Base-by-base conservation (phyloP, 1,140 invertebrate genomes). In the Calliopsis andreniformis region DNA sequence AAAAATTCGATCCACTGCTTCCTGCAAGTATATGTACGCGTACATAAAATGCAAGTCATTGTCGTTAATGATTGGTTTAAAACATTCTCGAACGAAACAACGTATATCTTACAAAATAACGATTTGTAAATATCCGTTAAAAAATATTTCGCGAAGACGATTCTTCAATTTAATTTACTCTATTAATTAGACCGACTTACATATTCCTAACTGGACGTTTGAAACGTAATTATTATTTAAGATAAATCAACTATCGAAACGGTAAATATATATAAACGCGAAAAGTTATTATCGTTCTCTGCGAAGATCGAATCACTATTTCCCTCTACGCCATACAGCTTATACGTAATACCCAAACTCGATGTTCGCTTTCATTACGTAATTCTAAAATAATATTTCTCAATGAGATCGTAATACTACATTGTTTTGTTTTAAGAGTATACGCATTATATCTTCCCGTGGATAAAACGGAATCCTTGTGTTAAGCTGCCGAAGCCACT, bases 361-460 rank as follows among this genome's bases (percentile, higher is more conserved):
- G 76, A 84, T 81, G 80, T 79, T 62, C 53, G 51, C 51, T 56
- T 39, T 47, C 35, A 39, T 81, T 80, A n/a, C n/a, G n/a, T n/a
- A 86, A 85, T 59, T 75, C 75, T 86, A 81, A 87, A 87, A 79
- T 70, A 84, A 87, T 70, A 62, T 78, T 86, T 79, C 76, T 63
- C 78, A 83, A 80, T 87, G 87, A 88, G 87, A 88, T 87, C 87
- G 85, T 86, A 87, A 88, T 87, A 87, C 86, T 88, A 89, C 69
- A 66, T 75, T 82, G 80, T 80, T 76, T 67, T 56, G 77, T 80
- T 81, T n/a, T 79, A 79, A 59, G 59, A 68, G 61, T 70, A 83
- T 68, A 53, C 59, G 49, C 72, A 66, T 79, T 80, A 23, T 47
- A 71, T 71, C 59, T 30, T 70, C 55, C 25, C 18, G 49, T 61